These are phyloP conservation scores for Andrena minutula DNA, from an alignment of 2,888 invertebrate species.

Conservation along the genomic window DNA sequence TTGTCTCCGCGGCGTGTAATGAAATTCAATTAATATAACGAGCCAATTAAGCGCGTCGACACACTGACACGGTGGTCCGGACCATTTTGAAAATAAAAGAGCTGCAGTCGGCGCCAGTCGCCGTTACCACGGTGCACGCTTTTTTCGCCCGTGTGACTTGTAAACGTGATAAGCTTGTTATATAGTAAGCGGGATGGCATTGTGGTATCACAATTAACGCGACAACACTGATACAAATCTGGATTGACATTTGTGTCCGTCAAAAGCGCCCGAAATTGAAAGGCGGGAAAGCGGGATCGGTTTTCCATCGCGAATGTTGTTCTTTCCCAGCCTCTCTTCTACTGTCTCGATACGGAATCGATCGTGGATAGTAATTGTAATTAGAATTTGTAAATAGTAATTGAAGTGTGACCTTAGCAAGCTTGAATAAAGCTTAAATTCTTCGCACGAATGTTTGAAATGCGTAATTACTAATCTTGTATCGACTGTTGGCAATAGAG, in stretches of 20 bases:
- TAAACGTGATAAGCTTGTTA: slow-evolving; percentile 53
- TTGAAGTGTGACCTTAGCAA: neutral
- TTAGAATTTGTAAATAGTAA: neutral
- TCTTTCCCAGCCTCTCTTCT: neutral
- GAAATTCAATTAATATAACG: slow-evolving; percentile 81
- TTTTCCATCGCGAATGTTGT: neutral
- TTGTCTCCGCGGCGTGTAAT: slow-evolving; percentile 69
- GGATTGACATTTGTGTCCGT: slow-evolving; percentile 8
- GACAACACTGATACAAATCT: slow-evolving; percentile 22
- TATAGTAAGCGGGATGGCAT: slow-evolving; percentile 55
- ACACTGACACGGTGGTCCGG: slow-evolving; percentile 72
- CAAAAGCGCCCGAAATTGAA: neutral
- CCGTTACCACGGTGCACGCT: slow-evolving; percentile 27
- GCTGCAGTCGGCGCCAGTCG: slow-evolving; percentile 42
- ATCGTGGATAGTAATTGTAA: neutral
- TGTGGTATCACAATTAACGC: slow-evolving; percentile 54
- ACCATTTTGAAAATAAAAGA: slow-evolving; percentile 47
- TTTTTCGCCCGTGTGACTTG: slow-evolving; percentile 58
- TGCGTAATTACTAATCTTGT: neutral
- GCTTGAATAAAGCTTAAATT: neutral
- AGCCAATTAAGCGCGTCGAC: slow-evolving; percentile 78
- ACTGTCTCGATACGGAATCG: neutral
- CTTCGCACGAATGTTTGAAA: neutral
- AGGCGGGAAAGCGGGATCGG: neutral
- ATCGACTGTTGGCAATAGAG: neutral